phyloP scores from a whole-genome alignment of 2,888 invertebrate genomes.

The Autographa gamma region DNA sequence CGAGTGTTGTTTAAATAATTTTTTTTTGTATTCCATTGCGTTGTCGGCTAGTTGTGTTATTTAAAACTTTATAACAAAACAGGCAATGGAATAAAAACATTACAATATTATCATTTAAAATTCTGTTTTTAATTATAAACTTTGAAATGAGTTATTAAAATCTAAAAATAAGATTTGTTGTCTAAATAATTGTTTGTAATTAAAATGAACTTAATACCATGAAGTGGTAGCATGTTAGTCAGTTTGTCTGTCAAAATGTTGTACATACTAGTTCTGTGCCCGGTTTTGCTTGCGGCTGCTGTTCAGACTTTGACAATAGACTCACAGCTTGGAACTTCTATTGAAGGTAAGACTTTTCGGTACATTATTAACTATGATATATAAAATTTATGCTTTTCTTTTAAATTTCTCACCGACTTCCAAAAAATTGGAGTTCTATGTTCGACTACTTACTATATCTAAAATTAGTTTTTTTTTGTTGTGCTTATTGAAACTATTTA shows the following conservation, averaged over 20 bases:
- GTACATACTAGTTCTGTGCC: slow-evolving; percentile 77
- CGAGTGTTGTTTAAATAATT: slow-evolving; percentile 13
- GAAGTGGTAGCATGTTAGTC: slow-evolving; percentile 62
- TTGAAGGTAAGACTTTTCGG: slow-evolving; percentile 76
- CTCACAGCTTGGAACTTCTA: slow-evolving; percentile 82
- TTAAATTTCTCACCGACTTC: too few species aligned
- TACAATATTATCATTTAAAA: neutral
- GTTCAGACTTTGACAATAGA: slow-evolving; percentile 84
- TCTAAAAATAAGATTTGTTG: slow-evolving; percentile 22
- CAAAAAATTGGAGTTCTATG: too few species aligned
- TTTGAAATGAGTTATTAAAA: slow-evolving; percentile 29
- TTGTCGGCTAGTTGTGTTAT: slow-evolving; percentile 1
- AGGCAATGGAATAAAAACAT: slow-evolving; percentile 23
- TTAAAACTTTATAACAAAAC: neutral
- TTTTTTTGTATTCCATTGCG: slow-evolving; percentile 29
- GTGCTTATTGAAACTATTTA: too few species aligned
- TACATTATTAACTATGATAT: too few species aligned
- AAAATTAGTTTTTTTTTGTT: too few species aligned
- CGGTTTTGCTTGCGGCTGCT: slow-evolving; percentile 77
- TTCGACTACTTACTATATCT: too few species aligned
- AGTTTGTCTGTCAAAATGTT: slow-evolving; percentile 76
- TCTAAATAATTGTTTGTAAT: slow-evolving; percentile 2
- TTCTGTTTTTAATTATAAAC: slow-evolving; percentile 8
- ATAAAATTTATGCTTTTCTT: neutral
- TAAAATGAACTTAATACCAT: slow-evolving; percentile 35